Evolutionary conservation across 1,140 invertebrate species (phyloP).

Genomic region (Gonatopus flavifemur): DNA sequence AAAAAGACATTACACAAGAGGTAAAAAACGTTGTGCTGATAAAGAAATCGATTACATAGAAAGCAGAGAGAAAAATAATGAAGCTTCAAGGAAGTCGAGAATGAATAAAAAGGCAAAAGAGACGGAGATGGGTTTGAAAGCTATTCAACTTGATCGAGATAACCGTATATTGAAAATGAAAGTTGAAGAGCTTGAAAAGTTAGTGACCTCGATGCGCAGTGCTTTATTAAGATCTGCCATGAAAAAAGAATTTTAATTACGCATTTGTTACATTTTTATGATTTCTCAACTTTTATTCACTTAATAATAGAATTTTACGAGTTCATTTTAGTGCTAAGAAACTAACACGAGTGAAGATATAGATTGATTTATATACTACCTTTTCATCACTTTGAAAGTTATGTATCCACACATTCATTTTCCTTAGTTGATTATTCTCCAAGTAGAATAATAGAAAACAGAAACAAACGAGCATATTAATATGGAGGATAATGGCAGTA

Average conservation of each 20-base stretch:
- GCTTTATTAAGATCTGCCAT: slow-evolving; percentile 51
- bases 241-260: slow-evolving; percentile 36
- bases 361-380: too few relatives aligned
- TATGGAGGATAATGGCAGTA: too few relatives aligned
- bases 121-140: slow-evolving; percentile 46
- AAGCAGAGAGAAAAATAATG: slow-evolving; percentile 74
- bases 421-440: too few relatives aligned
- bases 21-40: slow-evolving; percentile 19
- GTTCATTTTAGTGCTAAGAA: too few relatives aligned
- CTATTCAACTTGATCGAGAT: slow-evolving; percentile 48
- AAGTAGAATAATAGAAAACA: too few relatives aligned
- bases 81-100: slow-evolving; percentile 71
- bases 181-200: slow-evolving; percentile 57
- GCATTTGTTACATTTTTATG: slow-evolving; percentile 2
- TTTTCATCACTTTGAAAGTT: too few relatives aligned
- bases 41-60: slow-evolving; percentile 63
- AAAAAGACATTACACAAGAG: slow-evolving; percentile 1
- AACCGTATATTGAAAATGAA: slow-evolving; percentile 56
- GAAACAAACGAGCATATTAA: too few relatives aligned
- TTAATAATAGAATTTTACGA: too few relatives aligned
- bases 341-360: too few relatives aligned
- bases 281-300: neutral
- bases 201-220: slow-evolving; percentile 54
- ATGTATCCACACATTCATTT: too few relatives aligned
- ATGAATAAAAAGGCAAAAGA: slow-evolving; percentile 73